Base-by-base conservation (phyloP, 2,113 vertebrate species). In the Greenwoodochromis staneri region DNA sequence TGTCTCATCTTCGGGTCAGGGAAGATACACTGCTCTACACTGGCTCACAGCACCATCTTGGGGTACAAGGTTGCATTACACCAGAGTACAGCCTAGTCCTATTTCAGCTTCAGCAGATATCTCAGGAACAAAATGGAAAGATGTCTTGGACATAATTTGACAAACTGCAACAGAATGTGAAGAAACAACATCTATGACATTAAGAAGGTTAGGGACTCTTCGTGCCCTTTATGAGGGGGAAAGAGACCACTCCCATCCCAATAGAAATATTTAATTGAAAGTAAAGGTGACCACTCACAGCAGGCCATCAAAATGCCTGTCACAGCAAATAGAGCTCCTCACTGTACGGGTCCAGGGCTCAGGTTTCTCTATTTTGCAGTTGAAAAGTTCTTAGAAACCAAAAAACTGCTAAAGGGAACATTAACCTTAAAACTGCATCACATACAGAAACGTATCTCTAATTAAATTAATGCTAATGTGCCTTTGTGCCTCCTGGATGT, bases 391-490 rank as follows among this genome's bases (percentile, higher is more conserved):
- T 76, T 76, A 76, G 71, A 76, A 76, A 31, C 14, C 71, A 76
- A 49, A 76, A 76, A 11, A 31, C 9, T 31, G 24, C 24, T 47
- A 49, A 49, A 31, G 24, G 42, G 42, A 76, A 31, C 42, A 1
- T 27, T 76, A 47, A 76, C 9, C 2, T 1, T 76, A 47, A 76
- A 76, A 31, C 0, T 19, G 24, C 24, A 49, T 19, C 42, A 12
- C 71, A 49, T 49, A 29, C 71, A 31, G 71, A 49, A 76, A 49
- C 2, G 1, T 16, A 11, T 29, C 42, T 49, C 1, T 49, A 49
- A 76, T 76, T 76, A 76, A 76, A 76, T 76, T 19, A 49, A 76
- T 76, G 71, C 24, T 29, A 76, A 76, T 76, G 42, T 76, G 71
- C 16, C 16, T 76, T 49, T 49, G 42, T 76, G 42, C 24, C 71